Percentiles rank a stretch among this genome's conserved stretches.
Conservation (phyloP, 2,888 invertebrate species). For the Thelaira solivaga region DNA sequence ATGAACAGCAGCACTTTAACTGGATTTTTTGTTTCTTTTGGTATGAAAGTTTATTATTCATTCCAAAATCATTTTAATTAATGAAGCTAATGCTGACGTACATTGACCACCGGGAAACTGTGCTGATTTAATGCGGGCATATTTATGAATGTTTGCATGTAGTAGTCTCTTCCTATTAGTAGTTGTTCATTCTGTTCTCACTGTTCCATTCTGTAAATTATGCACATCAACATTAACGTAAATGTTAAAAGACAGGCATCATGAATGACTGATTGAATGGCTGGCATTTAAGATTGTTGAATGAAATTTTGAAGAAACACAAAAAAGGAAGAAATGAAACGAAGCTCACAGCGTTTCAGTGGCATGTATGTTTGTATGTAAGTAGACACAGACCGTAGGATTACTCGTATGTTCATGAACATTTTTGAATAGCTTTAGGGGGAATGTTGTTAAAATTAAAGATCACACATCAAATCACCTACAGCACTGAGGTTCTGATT, state of each 20-base stretch:
- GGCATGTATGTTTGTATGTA: not conserved
- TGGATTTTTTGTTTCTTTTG: not conserved
- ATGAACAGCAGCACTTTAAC: not conserved
- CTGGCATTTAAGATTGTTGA: constrained; percentile 16
- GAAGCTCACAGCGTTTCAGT: constrained; percentile 2
- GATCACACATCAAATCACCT: constrained; percentile 53
- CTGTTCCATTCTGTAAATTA: constrained; percentile 40
- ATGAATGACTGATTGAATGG: constrained; percentile 34
- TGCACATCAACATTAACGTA: constrained; percentile 48
- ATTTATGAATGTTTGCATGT: constrained; percentile 32
- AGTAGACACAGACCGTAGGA: not conserved
- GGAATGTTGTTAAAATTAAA: constrained; percentile 46
- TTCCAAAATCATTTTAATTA: constrained; percentile 59
- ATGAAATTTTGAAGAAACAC: constrained; percentile 6
- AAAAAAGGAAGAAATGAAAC: not conserved
- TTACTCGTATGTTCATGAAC: not conserved
- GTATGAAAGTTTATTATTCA: constrained; percentile 41
- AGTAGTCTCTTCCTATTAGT: constrained; percentile 32
- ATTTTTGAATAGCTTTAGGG: constrained; percentile 1
- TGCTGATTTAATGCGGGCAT: constrained; percentile 34
- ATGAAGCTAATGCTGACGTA: constrained; percentile 56
- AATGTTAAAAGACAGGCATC: constrained; percentile 50
- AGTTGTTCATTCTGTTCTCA: constrained; percentile 6
- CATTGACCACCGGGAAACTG: constrained; percentile 58
- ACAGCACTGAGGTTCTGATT: constrained; percentile 16